These are phyloP conservation scores for Philereme vetulata DNA, from an alignment of 2,888 invertebrate species.

Conservation along the genomic window DNA sequence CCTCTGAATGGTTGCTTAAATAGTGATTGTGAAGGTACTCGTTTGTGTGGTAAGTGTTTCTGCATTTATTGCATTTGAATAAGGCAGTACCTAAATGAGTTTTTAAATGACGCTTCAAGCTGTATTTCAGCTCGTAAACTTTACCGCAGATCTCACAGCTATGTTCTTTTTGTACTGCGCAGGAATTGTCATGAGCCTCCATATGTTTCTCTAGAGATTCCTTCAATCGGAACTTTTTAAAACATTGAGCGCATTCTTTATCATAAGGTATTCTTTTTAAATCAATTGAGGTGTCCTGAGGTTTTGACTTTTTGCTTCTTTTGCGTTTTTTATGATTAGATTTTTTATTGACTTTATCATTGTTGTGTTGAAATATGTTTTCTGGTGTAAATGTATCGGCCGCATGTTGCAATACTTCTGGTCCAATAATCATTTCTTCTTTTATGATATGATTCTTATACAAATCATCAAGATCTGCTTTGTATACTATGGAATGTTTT, in stretches of 20 bases:
- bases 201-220: slow-evolving; percentile 4
- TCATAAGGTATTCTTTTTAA: not conserved
- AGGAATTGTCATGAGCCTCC: not conserved
- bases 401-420: slow-evolving; percentile 3
- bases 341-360: not conserved
- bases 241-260: not conserved
- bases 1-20: not conserved
- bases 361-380: not conserved
- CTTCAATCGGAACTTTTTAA: slow-evolving; percentile 1
- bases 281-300: not conserved
- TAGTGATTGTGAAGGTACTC: slow-evolving; percentile 5
- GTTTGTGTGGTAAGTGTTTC: not conserved
- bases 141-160: slow-evolving; percentile 7
- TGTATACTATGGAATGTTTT: slow-evolving; percentile 6
- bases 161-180: not conserved
- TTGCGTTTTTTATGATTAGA: not conserved
- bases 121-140: not conserved
- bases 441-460: slow-evolving; percentile 2
- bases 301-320: not conserved
- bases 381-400: not conserved
- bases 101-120: slow-evolving; percentile 4
- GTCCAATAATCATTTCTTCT: slow-evolving; percentile 11
- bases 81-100: slow-evolving; percentile 2
- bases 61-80: slow-evolving; percentile 10
- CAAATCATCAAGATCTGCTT: slow-evolving; percentile 10